These are phyloP conservation scores for Urechis unicinctus DNA, from an alignment of 2,888 invertebrate genomes.

Conservation along the genomic window DNA sequence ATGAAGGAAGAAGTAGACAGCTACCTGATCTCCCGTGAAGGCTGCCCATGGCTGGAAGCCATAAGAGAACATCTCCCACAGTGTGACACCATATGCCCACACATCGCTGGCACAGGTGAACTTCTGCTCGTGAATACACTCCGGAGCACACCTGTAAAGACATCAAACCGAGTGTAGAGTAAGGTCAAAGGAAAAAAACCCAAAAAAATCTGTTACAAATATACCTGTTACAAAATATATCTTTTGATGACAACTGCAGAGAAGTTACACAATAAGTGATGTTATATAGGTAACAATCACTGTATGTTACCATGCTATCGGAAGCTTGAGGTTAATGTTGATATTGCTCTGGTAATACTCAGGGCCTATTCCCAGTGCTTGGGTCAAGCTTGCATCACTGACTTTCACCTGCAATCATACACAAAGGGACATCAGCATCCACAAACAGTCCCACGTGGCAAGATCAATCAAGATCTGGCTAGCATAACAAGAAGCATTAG, in stretches of 20 bases:
- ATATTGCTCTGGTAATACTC: slow-evolving; percentile 99
- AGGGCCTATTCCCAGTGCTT: slow-evolving; percentile 93
- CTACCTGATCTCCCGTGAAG: slow-evolving; percentile 43
- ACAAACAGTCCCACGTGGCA: no score
- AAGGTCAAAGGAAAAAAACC: not conserved
- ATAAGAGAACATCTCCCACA: slow-evolving; percentile 99
- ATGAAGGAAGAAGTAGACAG: no score
- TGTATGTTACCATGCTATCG: slow-evolving; percentile 80
- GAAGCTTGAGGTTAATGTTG: slow-evolving; percentile 91
- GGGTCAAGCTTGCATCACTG: slow-evolving; percentile 92
- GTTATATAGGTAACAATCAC: not conserved
- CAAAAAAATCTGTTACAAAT: not conserved
- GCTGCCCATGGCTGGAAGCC: slow-evolving; percentile 90
- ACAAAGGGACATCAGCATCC: not conserved
- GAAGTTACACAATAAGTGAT: not conserved
- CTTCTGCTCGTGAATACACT: slow-evolving; percentile 89
- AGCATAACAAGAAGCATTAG: no score
- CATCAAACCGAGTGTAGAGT: not conserved
- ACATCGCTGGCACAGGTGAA: slow-evolving; percentile 96
- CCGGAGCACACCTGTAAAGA: slow-evolving; percentile 79
- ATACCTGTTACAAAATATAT: not conserved
- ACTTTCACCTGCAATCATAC: slow-evolving; percentile 68
- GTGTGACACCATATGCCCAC: slow-evolving; percentile 96
- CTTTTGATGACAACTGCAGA: not conserved
- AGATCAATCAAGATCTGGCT: no score